A percentile compares a stretch with the other conserved stretches of the same genome.
These are phyloP conservation scores for Brachypalpus laphriformis DNA, from an alignment of 2,888 invertebrate genomes.

Conservation along the genomic window DNA sequence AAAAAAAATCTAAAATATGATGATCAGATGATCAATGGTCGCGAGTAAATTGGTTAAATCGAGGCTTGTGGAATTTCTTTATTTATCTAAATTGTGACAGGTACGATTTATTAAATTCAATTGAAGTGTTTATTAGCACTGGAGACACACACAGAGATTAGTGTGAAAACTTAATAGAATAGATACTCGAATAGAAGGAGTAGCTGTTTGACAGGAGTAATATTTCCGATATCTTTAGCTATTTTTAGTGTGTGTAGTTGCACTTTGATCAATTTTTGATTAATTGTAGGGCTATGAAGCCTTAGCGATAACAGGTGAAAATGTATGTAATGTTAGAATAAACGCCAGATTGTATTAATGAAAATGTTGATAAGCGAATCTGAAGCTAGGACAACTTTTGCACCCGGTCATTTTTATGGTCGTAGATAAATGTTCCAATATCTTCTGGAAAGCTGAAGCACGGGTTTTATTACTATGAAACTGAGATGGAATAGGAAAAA, in stretches of 20 bases:
- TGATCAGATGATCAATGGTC: constrained; percentile 67
- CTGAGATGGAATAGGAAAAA: too few relatives aligned
- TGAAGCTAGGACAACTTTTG: too few relatives aligned
- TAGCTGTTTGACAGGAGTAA: constrained; percentile 27
- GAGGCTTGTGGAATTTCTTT: constrained; percentile 50
- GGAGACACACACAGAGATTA: constrained; percentile 23
- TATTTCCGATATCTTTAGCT: constrained; percentile 9
- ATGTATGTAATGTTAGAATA: background rate
- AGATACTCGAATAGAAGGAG: constrained; percentile 9
- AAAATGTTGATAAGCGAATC: background rate
- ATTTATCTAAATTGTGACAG: constrained; percentile 66
- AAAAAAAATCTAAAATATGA: constrained; percentile 35
- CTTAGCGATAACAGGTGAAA: background rate
- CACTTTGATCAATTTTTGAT: constrained; percentile 33
- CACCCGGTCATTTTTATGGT: too few relatives aligned
- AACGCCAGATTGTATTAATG: background rate
- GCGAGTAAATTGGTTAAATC: constrained; percentile 10
- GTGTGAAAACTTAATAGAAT: constrained; percentile 23
- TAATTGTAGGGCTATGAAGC: background rate
- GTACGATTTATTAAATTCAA: constrained; percentile 61
- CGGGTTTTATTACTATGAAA: too few relatives aligned
- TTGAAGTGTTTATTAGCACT: constrained; percentile 59
- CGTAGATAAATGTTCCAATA: too few relatives aligned
- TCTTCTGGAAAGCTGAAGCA: too few relatives aligned
- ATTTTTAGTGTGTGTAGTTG: constrained; percentile 2